A percentile compares a stretch with the other conserved stretches of the same genome.
Conservation (phyloP, 2,888 invertebrate genomes). For the Eristalis arbustorum region DNA sequence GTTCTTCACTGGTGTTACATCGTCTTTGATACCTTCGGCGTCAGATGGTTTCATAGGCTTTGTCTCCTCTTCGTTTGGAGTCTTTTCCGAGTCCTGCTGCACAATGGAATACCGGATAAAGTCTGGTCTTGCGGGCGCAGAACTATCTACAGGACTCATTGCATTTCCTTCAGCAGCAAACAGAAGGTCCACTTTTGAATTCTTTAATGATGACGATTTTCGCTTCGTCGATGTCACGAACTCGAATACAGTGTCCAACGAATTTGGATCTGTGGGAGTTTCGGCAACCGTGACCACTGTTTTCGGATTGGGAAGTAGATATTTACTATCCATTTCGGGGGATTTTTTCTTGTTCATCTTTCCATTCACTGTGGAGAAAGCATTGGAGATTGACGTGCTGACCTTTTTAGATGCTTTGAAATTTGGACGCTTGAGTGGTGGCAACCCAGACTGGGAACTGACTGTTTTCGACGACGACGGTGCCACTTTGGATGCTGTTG, state of each 20-base stretch:
- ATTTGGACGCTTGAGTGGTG: constrained; percentile 42
- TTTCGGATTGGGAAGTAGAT: constrained; percentile 41
- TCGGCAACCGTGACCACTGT: constrained; percentile 57
- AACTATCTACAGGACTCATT: constrained; percentile 63
- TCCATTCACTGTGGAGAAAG: neutral
- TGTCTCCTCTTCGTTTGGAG: neutral
- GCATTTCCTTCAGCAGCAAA: constrained; percentile 22
- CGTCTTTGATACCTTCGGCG: neutral
- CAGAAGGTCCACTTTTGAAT: constrained; percentile 6
- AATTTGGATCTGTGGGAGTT: constrained; percentile 26
- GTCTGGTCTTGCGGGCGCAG: constrained; percentile 21
- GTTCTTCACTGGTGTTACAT: neutral
- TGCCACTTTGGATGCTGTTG: neutral
- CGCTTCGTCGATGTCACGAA: constrained; percentile 73
- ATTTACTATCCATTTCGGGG: neutral
- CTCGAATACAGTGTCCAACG: constrained; percentile 54
- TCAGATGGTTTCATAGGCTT: constrained; percentile 10
- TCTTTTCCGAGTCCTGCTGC: constrained; percentile 5
- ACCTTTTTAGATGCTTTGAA: constrained; percentile 68
- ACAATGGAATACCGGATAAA: constrained; percentile 73
- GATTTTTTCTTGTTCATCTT: neutral
- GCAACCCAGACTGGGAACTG: constrained; percentile 6
- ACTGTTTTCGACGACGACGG: neutral
- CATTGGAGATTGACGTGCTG: constrained; percentile 16
- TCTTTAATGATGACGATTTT: constrained; percentile 52